Evolutionary conservation across 1,140 invertebrate genomes (phyloP), one percentile per base, ranked within the genome.

Genomic region (Polyergus mexicanus): DNA sequence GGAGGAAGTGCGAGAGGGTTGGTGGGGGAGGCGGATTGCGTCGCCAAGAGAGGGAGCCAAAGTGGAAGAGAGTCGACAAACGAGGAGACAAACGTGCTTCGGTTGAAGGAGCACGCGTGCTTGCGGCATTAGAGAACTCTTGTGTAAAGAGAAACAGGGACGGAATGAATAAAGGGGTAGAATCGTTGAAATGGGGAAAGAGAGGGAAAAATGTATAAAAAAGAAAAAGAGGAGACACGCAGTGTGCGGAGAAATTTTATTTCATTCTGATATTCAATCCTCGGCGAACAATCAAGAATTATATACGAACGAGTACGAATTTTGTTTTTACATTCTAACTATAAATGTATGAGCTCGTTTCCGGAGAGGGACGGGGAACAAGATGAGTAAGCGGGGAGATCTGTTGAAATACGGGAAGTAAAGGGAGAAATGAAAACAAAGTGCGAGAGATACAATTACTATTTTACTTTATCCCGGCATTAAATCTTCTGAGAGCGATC

Each of bases 61-160:
- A 74, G 78, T 80, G 78, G 69, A 84, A n/a, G 80, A 69, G 85
- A 44, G 47, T 6, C 28, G 58, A 56, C 75, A 54, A 58, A 72
- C 68, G 81, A 76, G 60, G 71, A 81, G 84, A 80, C 75, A 83
- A 83, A 83, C 78, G 78, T 56, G 68, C 35, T 62, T n/a, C 78
- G 78, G 78, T 83, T 68, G 68, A 74, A 83, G 54, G 13, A 83
- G n/a, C 78, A 83, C 68, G 54, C 68, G 68, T 83, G 38, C 38
- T 47, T 13, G 56, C 25, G n/a, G 22, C 35, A 19, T 51, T 41
- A 19, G 78, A 47, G 25, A 74, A 51, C 62, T 44, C 22, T 35
- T 22, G 78, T 22, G 78, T 22, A 44, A 32, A 54, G 44, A 60
- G 60, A 22, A 68, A 19, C 63, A 41, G 22, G 44, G 51, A 51